Evolutionary conservation across 2,888 invertebrate species (phyloP).

Genomic region (Epinotia nisella): DNA sequence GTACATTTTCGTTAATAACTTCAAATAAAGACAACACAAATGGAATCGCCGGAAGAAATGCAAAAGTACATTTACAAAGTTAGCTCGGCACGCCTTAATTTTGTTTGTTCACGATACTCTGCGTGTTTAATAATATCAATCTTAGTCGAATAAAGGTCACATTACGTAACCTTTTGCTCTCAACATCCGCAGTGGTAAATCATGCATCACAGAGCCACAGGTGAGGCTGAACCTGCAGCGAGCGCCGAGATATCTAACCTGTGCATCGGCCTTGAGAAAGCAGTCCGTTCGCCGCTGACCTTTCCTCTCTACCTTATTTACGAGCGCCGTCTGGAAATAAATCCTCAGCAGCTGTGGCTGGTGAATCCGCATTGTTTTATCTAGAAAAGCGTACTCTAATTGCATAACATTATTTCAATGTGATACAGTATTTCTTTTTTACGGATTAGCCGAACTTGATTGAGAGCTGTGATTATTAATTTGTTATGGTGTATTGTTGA

Average conservation of each 20-base stretch:
- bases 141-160: slow-evolving; percentile 10
- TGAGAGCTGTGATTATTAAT: neutral
- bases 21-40: no score
- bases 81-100: neutral
- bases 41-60: no score
- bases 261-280: slow-evolving; percentile 68
- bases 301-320: slow-evolving; percentile 75
- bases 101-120: neutral
- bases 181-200: slow-evolving; percentile 34
- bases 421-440: neutral
- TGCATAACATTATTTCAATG: slow-evolving; percentile 51
- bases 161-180: slow-evolving; percentile 26
- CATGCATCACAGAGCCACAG: slow-evolving; percentile 52
- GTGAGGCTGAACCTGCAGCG: slow-evolving; percentile 70
- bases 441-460: neutral
- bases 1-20: no score
- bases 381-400: slow-evolving; percentile 49
- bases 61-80: no score
- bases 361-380: slow-evolving; percentile 68
- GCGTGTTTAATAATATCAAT: neutral
- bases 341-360: slow-evolving; percentile 66
- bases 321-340: slow-evolving; percentile 68
- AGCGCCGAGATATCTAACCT: slow-evolving; percentile 68
- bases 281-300: slow-evolving; percentile 52
- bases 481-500: neutral